phyloP scores from a whole-genome alignment of 2,113 vertebrate genomes.

The Hippocampus guttulatus region DNA sequence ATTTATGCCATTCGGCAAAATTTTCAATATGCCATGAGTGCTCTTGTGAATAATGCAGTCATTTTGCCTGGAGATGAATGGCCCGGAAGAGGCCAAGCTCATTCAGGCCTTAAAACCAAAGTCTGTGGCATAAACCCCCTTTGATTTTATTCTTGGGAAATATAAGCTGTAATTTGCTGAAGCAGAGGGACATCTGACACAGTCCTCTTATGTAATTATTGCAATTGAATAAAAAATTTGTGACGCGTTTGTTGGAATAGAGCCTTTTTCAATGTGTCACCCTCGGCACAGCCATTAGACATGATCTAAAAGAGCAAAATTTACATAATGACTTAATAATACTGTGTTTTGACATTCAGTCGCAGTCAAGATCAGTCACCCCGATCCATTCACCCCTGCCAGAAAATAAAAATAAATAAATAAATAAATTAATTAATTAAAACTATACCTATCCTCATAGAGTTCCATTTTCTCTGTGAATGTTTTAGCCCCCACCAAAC shows the following conservation, averaged over 20 bases:
- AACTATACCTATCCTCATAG: neutral
- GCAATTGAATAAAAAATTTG: too few species aligned
- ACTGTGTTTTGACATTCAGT: neutral
- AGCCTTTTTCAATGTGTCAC: too few species aligned
- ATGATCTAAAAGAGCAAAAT: too few species aligned
- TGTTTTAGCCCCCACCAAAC: slow-evolving; percentile 17
- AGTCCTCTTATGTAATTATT: too few species aligned
- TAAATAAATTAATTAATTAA: neutral
- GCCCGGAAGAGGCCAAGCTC: neutral
- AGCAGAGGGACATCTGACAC: too few species aligned
- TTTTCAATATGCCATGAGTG: neutral
- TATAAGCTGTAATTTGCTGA: too few species aligned
- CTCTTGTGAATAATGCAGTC: neutral
- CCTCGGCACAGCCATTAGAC: too few species aligned
- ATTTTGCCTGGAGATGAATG: neutral
- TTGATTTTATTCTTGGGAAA: neutral
- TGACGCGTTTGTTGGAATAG: too few species aligned
- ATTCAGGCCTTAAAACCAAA: neutral
- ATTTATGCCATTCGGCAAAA: neutral
- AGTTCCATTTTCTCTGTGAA: slow-evolving; percentile 12
- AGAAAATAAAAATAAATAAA: neutral
- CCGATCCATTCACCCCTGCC: too few species aligned
- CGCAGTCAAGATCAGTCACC: too few species aligned
- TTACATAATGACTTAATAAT: too few species aligned
- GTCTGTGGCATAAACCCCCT: neutral